Conservation (phyloP, 2,113 vertebrate genomes). For the Gadus macrocephalus region DNA sequence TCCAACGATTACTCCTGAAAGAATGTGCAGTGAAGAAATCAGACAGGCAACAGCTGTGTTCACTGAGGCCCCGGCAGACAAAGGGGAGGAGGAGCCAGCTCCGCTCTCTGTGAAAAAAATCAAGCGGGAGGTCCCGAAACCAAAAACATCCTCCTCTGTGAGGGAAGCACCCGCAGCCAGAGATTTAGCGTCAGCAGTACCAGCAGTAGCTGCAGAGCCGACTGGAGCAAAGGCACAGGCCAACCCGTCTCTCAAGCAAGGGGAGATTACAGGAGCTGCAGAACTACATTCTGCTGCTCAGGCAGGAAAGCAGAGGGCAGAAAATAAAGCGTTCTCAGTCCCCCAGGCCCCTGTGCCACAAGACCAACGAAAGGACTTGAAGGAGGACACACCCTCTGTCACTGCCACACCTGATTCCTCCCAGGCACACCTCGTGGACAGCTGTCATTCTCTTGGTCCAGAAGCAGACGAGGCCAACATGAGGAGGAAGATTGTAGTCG, state of each 20-base stretch:
- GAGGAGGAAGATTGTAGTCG: constrained; percentile 76
- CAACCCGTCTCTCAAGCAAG: constrained; percentile 61
- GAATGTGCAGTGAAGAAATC: constrained; percentile 63
- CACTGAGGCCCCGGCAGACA: constrained; percentile 70
- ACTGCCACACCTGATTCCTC: constrained; percentile 43
- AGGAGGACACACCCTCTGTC: constrained; percentile 58
- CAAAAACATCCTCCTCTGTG: constrained; percentile 69
- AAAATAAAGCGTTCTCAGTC: constrained; percentile 43
- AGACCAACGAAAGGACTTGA: constrained; percentile 51
- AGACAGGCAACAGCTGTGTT: constrained; percentile 68
- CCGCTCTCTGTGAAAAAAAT: constrained; percentile 64
- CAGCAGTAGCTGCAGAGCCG: constrained; percentile 55
- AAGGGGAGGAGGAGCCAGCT: constrained; percentile 73
- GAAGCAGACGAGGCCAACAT: constrained; percentile 64
- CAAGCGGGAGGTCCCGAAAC: constrained; percentile 72
- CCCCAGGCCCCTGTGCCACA: constrained; percentile 45
- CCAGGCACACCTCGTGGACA: constrained; percentile 42
- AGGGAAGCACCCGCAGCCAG: constrained; percentile 66
- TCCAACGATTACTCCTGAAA: constrained; percentile 58
- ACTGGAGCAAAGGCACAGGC: constrained; percentile 54
- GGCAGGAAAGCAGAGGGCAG: constrained; percentile 64
- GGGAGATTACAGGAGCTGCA: constrained; percentile 73
- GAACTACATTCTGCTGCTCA: constrained; percentile 59
- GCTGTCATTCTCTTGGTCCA: constrained; percentile 21
- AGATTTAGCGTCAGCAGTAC: constrained; percentile 66